Evolutionary conservation across 2,797 vertebrate genomes (phyloP), one percentile per base, ranked within the genome.

Genomic region (Falco rusticolus): DNA sequence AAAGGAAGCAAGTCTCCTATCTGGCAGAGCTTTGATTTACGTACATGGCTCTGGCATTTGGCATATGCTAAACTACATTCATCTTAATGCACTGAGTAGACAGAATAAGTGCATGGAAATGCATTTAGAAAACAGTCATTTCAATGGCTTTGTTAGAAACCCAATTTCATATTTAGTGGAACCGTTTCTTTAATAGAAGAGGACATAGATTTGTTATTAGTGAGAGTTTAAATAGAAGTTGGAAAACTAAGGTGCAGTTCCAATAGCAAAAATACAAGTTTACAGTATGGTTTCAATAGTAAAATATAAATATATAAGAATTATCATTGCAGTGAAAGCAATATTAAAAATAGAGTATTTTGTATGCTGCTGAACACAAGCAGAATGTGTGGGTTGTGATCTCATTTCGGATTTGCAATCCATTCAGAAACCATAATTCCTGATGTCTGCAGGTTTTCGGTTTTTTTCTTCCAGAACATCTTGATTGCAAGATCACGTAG

Each of bases 321-420:
- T 47, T 47, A 37, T n/a, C 33, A 65, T 78, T 0, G 0, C 53
- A 88, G 57, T 1, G 4, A 10, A 12, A 34, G 26, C 22, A 17
- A 0, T 50, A 28, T 72, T 79, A 50, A 78, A 87, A 76, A 13
- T 13, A 61, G 64, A 57, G 20, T 47, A 17, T 63, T 87, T 33
- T 63, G 17, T n/a, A 0, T 37, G 33, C 34, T 69, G 39, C 4
- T n/a, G 64, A 56, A 28, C 43, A 11, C 17, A 26, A 11, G 72
- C 15, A 84, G 47, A 61, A 11, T 2, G 19, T 75, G 80, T 87
- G 79, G 89, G 47, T 61, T 87, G 59, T 31, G 70, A 61, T 65
- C 18, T 90, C 22, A 7, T n/a, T 84, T 69, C 0, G 4, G 24
- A n/a, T 68, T 71, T 1, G 0, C 61, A 53, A 3, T 43, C 26